Percentiles rank a stretch among this genome's conserved stretches.
These are phyloP conservation scores for Gouania willdenowi DNA, from an alignment of 2,797 vertebrate species.

Conservation along the genomic window DNA sequence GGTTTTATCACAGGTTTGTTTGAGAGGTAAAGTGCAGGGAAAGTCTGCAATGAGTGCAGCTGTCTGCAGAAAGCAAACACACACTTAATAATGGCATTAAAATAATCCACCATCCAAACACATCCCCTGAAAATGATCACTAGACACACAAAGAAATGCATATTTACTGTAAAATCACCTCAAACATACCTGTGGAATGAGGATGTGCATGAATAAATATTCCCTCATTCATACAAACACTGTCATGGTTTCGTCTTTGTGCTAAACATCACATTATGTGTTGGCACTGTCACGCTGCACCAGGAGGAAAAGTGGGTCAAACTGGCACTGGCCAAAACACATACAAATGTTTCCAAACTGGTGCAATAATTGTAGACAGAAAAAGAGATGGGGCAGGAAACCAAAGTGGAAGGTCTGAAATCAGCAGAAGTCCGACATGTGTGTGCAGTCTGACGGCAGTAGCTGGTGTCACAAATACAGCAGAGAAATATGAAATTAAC, in stretches of 20 bases:
- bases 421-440: slow-evolving; percentile 9
- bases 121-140: no score
- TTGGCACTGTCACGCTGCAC: slow-evolving; percentile 14
- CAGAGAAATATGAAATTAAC: no score
- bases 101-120: no score
- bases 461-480: no score
- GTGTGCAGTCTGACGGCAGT: no score
- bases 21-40: background rate
- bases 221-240: slow-evolving; percentile 12
- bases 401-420: slow-evolving; percentile 16
- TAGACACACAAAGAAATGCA: background rate
- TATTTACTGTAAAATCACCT: slow-evolving; percentile 4
- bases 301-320: slow-evolving; percentile 29
- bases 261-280: slow-evolving; percentile 18
- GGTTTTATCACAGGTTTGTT: no score
- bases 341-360: slow-evolving; percentile 19
- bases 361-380: slow-evolving; percentile 3
- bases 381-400: slow-evolving; percentile 5
- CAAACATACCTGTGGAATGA: no score
- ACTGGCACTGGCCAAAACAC: slow-evolving; percentile 28
- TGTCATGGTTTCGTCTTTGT: slow-evolving; percentile 31
- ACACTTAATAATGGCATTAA: no score
- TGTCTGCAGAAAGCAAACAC: slow-evolving; percentile 8
- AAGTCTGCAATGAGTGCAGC: slow-evolving; percentile 37
- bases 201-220: background rate